Evolutionary conservation across 2,113 vertebrate genomes (phyloP), one percentile per base, ranked within the genome.

Genomic region (Smithornis capensis): DNA sequence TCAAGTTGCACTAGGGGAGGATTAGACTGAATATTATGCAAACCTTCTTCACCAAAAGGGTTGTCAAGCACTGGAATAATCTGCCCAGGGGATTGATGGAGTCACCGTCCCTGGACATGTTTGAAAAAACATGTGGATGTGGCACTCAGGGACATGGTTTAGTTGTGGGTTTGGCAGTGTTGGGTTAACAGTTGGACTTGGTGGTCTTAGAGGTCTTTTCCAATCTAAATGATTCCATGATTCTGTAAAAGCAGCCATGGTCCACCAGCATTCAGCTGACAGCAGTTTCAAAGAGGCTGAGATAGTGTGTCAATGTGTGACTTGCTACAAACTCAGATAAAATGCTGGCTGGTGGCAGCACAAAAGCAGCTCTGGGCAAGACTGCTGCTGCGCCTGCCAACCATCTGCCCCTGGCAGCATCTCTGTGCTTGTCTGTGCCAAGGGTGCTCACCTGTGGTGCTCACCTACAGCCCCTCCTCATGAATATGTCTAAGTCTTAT

Each of bases 251-350:
- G 37, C n/a, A 55, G 56, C 42, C 23, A 14, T 12, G 9, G 16
- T 57, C 65, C 50, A 52, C 37, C 42, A 27, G 38, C 2, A 0
- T 24, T 69, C 37, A 24, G 37, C n/a, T 60, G 60, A 56, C 2
- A 74, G 27, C 29, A 12, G 7, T 33, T 74, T 50, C 71, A 25
- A 42, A 69, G 37, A 24, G 18, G 40, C 49, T 63, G 19, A 23
- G 49, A 35, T 14, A 28, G 15, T 4, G 1, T n/a, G 18, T 12
- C 2, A 1, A 22, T 49, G 53, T 28, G 6, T 65, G 17, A 19
- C 37, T 65, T 80, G 28, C 19, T 33, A 15, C 0, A 0, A 70
- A 16, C n/a, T 79, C 57, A 25, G 28, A 25, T 45, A 35, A 69
- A 85, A 59, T 0, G 0, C 23, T 87, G 35, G 15, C 37, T 47